Evolutionary conservation across 2,797 vertebrate genomes (phyloP).

Genomic region (Botia almorhae): DNA sequence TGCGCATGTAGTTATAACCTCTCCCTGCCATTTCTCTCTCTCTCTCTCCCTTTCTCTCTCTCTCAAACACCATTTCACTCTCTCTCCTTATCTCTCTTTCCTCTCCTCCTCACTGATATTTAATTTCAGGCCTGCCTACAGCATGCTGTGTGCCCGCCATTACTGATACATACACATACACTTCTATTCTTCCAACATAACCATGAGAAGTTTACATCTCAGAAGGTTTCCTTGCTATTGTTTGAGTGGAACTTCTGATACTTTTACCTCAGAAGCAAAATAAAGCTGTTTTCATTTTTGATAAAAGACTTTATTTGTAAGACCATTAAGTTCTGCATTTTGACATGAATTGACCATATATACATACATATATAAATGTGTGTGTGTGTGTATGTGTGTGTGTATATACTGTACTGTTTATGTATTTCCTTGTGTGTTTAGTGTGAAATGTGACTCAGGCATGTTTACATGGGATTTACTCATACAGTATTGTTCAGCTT

Average conservation of each 20-base stretch:
- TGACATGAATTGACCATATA: too few relatives aligned
- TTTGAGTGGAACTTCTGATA: background rate
- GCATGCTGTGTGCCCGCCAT: conserved; percentile 33
- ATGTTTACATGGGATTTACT: too few relatives aligned
- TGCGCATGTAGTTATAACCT: conserved; percentile 76
- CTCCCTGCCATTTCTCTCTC: conserved; percentile 63
- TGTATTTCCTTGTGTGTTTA: too few relatives aligned
- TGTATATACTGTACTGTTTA: too few relatives aligned
- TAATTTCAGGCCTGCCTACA: conserved; percentile 50
- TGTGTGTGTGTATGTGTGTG: too few relatives aligned
- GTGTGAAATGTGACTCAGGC: too few relatives aligned
- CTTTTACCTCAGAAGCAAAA: background rate
- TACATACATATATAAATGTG: too few relatives aligned
- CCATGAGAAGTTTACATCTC: background rate
- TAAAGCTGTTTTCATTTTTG: too few relatives aligned
- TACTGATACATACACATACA: conserved; percentile 19
- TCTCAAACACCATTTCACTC: conserved; percentile 35
- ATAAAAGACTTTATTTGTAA: too few relatives aligned
- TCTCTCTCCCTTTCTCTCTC: conserved; percentile 43
- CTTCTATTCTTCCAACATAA: conserved; percentile 20
- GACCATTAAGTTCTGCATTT: too few relatives aligned
- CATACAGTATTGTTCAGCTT: too few relatives aligned
- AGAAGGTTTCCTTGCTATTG: background rate
- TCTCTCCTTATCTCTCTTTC: conserved; percentile 51
- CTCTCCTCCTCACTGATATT: conserved; percentile 63